Base-by-base conservation (phyloP, 2,797 vertebrate species). In the Rhinophrynus dorsalis region DNA sequence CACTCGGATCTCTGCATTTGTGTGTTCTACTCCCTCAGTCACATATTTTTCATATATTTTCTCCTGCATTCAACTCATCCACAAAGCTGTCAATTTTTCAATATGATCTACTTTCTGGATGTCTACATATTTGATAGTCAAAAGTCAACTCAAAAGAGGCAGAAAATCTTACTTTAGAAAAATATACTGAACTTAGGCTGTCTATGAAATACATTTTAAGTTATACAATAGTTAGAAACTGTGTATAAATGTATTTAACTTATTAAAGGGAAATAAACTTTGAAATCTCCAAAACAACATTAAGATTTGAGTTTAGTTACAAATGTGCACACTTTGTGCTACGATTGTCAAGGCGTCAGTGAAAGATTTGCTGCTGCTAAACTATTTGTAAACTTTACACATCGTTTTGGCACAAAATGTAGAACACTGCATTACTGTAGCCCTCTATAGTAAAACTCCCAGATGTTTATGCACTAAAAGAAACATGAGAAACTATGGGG, bases 31-130 rank as follows among this genome's bases (percentile, higher is more conserved):
- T 67, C 20, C 29, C 63, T 74, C 57, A 75, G 57, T 77, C 69
- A 78, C 44, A 5, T 77, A 51, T 79, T 78, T 84, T 81, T 77
- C 79, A 80, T 69, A 66, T 75, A 66, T 74, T 83, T 81, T 45
- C 56, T 80, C 68, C 37, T 72, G 59, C 64, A 86, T 82, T 82
- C 63, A 88, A 77, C 58, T 64, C 61, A 78, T 61, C 62, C 73
- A 77, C 74, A 82, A 80, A 83, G 35, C 79, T 84, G 80, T 82
- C 80, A 83, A 3, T 83, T 84, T 86, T 74, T 67, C 70, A 65
- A 78, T 84, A 81, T 29, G n/a, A 2, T 68, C 63, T 63, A 68
- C 51, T 81, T 72, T 77, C 75, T 66, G 38, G 51, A 77, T 5
- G 2, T 77, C 76, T 82, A 50, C 26, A 42, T 80, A 84, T 80